phyloP scores from a whole-genome alignment of 2,797 vertebrate genomes.

The Taenioides sp. region DNA sequence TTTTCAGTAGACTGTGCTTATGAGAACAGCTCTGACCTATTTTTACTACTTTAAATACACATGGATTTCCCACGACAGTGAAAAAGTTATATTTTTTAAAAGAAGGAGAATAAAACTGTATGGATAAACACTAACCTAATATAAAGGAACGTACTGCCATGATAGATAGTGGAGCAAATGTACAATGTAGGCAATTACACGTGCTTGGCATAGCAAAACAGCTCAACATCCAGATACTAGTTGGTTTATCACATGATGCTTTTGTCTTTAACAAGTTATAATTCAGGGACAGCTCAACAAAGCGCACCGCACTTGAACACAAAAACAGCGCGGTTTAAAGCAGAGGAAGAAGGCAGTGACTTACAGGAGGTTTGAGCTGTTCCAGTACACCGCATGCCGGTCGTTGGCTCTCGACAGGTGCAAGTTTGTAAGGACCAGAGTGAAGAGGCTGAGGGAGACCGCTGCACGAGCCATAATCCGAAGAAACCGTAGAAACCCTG shows the following conservation, averaged over 20 bases:
- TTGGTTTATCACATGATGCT: neutral
- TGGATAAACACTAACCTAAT: neutral
- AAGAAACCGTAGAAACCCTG: slow-evolving; percentile 1
- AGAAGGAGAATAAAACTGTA: neutral
- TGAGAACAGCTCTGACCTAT: neutral
- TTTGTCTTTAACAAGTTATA: slow-evolving; percentile 31
- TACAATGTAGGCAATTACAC: neutral
- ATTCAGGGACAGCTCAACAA: slow-evolving; percentile 38
- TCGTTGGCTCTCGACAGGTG: slow-evolving; percentile 70
- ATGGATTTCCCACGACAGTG: no score
- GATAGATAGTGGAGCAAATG: neutral
- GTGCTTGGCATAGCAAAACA: neutral
- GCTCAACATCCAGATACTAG: neutral
- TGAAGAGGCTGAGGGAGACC: slow-evolving; percentile 72
- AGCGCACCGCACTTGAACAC: slow-evolving; percentile 6
- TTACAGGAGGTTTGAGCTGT: slow-evolving; percentile 79
- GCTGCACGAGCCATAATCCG: slow-evolving; percentile 75
- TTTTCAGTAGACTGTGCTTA: neutral
- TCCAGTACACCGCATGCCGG: slow-evolving; percentile 79
- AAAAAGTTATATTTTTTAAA: neutral
- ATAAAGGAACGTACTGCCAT: neutral
- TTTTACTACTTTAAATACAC: neutral
- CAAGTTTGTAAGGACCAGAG: slow-evolving; percentile 72
- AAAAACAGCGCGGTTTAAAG: neutral
- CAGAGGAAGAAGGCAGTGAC: slow-evolving; percentile 24